Evolutionary conservation across 2,888 invertebrate genomes (phyloP).

Genomic region (Drosophila infuscata): DNA sequence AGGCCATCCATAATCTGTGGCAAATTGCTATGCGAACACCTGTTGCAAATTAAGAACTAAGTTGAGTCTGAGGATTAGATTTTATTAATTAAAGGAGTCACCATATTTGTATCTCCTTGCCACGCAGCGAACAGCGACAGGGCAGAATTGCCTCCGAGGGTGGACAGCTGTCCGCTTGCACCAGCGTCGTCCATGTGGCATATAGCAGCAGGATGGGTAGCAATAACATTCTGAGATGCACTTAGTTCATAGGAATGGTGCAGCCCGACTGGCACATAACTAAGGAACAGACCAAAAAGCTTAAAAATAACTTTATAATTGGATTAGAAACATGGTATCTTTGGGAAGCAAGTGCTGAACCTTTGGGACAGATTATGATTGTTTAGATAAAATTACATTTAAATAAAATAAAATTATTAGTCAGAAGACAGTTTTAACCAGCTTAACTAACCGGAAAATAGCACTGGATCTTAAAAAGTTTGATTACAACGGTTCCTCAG

Average conservation of each 20-base stretch:
- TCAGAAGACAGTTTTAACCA: not conserved
- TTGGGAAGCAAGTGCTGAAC: not conserved
- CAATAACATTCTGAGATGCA: slow-evolving; percentile 52
- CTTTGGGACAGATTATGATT: not conserved
- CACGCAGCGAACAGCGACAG: slow-evolving; percentile 92
- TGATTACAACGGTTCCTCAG: not conserved
- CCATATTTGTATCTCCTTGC: slow-evolving; percentile 94
- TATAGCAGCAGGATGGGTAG: slow-evolving; percentile 51
- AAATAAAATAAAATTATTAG: not conserved
- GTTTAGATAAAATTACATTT: not conserved
- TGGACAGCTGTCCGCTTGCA: slow-evolving; percentile 87
- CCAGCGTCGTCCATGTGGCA: slow-evolving; percentile 30
- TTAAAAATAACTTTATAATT: not conserved
- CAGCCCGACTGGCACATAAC: slow-evolving; percentile 54
- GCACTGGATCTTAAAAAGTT: not conserved
- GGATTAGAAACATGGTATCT: not conserved
- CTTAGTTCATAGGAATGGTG: slow-evolving; percentile 38
- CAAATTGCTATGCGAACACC: slow-evolving; percentile 96
- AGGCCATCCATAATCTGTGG: slow-evolving; percentile 91
- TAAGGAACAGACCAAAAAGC: slow-evolving; percentile 7
- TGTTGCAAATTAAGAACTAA: slow-evolving; percentile 82
- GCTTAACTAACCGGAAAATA: not conserved
- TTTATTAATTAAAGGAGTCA: slow-evolving; percentile 80
- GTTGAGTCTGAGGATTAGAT: not conserved
- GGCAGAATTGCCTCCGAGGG: slow-evolving; percentile 91